phyloP scores from a whole-genome alignment of 2,113 vertebrate genomes.

The Probosciger aterrimus region DNA sequence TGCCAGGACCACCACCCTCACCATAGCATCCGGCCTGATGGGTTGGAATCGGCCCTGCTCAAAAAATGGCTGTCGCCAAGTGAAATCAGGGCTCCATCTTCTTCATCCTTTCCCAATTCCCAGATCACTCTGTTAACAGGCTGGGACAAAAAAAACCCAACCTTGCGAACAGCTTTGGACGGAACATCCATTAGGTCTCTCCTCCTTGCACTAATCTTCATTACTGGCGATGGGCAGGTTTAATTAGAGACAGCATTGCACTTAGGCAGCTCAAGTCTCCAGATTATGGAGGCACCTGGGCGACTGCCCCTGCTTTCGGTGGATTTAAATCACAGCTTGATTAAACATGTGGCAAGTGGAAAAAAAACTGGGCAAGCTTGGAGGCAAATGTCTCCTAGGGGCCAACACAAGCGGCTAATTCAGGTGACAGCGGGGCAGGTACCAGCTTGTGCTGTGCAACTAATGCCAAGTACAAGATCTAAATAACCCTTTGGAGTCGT shows the following conservation, averaged over 20 bases:
- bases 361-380: background rate
- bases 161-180: background rate
- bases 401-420: background rate
- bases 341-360: background rate
- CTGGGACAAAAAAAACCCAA: rapidly evolving
- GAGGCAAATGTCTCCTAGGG: rapidly evolving
- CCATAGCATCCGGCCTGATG: rapidly evolving
- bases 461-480: background rate
- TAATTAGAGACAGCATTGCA: background rate
- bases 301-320: rapidly evolving
- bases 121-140: background rate
- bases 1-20: background rate
- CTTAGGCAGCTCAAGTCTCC: background rate
- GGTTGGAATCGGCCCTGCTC: background rate
- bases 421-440: rapidly evolving
- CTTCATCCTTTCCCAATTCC: background rate
- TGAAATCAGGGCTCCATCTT: background rate
- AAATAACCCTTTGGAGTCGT: conserved; percentile 4
- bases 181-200: background rate
- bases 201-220: background rate
- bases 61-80: too few relatives aligned
- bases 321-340: background rate
- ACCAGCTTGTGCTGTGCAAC: background rate
- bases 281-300: background rate
- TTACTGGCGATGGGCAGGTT: background rate